Percentiles rank a stretch among this genome's conserved stretches.
These are phyloP conservation scores for Ochropleura leucogaster DNA, from an alignment of 2,888 invertebrate genomes.

Conservation along the genomic window DNA sequence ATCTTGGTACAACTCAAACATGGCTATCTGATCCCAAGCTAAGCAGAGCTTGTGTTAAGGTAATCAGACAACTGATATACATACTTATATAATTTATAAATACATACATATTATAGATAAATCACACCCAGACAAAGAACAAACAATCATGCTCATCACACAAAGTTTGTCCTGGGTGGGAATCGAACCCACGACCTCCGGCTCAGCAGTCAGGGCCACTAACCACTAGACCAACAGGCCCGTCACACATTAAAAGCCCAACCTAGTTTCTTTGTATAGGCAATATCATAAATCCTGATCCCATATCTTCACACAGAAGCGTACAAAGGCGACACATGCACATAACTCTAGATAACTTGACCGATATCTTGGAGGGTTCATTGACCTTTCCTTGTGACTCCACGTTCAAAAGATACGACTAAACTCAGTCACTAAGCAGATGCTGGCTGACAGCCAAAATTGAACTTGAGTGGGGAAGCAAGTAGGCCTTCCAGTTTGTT, in stretches of 20 bases:
- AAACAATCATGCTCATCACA: too few relatives aligned
- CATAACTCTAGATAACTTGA: conserved; percentile 17
- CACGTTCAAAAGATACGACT: conserved; percentile 13
- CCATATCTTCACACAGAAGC: neutral
- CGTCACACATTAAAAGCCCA: neutral
- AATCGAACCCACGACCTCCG: too few relatives aligned
- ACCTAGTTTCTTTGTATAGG: neutral
- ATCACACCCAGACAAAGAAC: too few relatives aligned
- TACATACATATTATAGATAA: too few relatives aligned
- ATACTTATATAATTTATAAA: too few relatives aligned
- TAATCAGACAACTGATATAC: too few relatives aligned
- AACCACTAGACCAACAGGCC: too few relatives aligned
- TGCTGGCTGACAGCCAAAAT: conserved; percentile 54
- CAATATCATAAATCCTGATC: neutral
- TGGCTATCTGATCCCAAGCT: too few relatives aligned
- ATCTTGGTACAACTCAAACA: too few relatives aligned
- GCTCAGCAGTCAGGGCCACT: too few relatives aligned
- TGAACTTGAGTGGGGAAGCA: conserved; percentile 8
- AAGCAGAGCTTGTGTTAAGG: too few relatives aligned
- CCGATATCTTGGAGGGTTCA: conserved; percentile 34
- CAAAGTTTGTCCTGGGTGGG: too few relatives aligned
- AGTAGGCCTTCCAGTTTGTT: conserved; percentile 1
- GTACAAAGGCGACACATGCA: neutral
- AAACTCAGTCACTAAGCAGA: conserved; percentile 45
- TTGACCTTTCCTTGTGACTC: conserved; percentile 39